These are phyloP conservation scores for Drosophila dunni DNA, from an alignment of 1,140 invertebrate genomes.

Conservation along the genomic window DNA sequence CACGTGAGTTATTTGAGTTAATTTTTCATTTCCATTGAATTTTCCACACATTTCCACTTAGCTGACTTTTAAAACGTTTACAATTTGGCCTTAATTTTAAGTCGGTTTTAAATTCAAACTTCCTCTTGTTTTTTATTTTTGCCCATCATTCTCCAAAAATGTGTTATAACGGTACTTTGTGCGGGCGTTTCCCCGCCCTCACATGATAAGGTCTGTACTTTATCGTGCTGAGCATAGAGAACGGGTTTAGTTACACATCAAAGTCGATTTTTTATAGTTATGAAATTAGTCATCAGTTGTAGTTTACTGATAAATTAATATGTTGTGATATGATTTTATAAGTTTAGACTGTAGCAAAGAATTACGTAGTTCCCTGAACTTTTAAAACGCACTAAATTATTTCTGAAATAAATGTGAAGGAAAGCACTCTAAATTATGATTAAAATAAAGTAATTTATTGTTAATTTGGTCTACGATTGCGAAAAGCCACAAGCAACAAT, in stretches of 20 bases:
- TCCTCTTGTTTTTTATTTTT: conserved; percentile 6
- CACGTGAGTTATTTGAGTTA: conserved; percentile 32
- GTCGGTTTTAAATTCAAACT: background rate
- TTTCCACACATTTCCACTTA: conserved; percentile 9
- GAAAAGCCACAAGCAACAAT: conserved; percentile 6
- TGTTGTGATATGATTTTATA: background rate
- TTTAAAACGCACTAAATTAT: too few species aligned
- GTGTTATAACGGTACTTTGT: background rate
- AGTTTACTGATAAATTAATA: conserved; percentile 5
- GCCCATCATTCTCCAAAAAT: background rate
- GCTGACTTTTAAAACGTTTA: conserved; percentile 54
- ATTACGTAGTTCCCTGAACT: too few species aligned
- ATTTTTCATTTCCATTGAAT: conserved; percentile 27
- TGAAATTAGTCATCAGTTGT: conserved; percentile 4
- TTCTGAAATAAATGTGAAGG: background rate
- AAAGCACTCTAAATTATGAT: background rate
- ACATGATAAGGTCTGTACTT: conserved; percentile 12
- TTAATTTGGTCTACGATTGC: background rate
- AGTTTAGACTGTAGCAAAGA: background rate
- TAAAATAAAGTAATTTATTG: background rate
- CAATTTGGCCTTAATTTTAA: conserved; percentile 33
- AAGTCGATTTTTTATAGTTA: background rate
- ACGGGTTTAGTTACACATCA: background rate
- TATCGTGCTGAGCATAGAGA: background rate
- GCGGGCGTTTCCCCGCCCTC: background rate